Conservation (phyloP, 2,113 vertebrate genomes). For the Cettia cetti region DNA sequence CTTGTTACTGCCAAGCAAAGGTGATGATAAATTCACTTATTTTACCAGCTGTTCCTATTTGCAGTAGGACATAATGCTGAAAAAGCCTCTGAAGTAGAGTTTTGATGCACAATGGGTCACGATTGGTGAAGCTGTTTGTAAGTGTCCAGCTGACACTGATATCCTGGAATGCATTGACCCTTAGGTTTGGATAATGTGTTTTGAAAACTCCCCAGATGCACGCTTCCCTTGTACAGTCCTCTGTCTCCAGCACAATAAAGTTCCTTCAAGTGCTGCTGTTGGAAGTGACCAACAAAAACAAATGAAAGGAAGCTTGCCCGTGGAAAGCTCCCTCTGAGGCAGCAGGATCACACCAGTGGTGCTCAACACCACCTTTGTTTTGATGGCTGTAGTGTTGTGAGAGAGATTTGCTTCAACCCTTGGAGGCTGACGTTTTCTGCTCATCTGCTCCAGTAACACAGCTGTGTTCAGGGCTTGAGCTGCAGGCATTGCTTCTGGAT, state of each 20-base stretch:
- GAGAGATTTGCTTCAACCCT: not conserved
- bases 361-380: not conserved
- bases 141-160: not conserved
- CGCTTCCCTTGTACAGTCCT: not conserved
- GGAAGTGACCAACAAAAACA: slow-evolving; percentile 5
- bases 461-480: not conserved
- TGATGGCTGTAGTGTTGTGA: not conserved
- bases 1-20: not conserved
- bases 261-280: slow-evolving; percentile 33
- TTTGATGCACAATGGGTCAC: not conserved
- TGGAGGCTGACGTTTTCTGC: not conserved
- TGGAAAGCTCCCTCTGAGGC: not conserved
- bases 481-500: not conserved
- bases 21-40: not conserved
- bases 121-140: not conserved
- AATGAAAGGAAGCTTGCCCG: not conserved
- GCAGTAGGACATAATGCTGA: not conserved
- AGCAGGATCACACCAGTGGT: not conserved
- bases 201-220: not conserved
- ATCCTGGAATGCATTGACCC: not conserved
- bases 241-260: slow-evolving; percentile 4
- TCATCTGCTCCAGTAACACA: not conserved
- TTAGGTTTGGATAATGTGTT: slow-evolving; percentile 3
- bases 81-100: not conserved
- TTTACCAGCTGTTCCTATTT: not conserved